These are phyloP conservation scores for Adoxophyes honmai DNA, from an alignment of 1,140 invertebrate species.

Conservation along the genomic window DNA sequence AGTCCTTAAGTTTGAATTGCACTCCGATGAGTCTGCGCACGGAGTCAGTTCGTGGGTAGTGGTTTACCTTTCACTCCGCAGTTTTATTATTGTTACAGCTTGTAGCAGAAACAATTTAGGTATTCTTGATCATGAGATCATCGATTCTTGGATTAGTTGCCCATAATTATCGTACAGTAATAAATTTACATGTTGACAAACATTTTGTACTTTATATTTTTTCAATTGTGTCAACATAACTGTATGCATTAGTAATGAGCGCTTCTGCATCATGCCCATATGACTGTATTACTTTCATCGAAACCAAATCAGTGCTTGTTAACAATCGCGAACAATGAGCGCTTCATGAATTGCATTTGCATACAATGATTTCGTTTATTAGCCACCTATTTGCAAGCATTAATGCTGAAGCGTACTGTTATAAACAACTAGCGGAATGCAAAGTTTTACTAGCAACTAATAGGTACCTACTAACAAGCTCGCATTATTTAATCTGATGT, in stretches of 20 bases:
- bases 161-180: no score
- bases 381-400: background rate
- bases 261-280: no score
- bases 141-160: no score
- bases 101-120: background rate
- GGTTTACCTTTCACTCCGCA: conserved; percentile 57
- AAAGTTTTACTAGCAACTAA: conserved; percentile 28
- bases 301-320: background rate
- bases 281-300: background rate
- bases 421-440: conserved; percentile 14
- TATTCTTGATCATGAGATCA: no score
- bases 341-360: no score
- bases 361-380: no score
- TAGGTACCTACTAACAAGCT: conserved; percentile 25
- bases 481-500: conserved; percentile 42
- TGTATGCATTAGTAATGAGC: background rate
- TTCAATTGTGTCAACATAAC: background rate
- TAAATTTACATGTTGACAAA: background rate
- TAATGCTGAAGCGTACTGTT: conserved; percentile 33
- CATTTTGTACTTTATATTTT: background rate
- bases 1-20: conserved; percentile 23
- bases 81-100: conserved; percentile 28
- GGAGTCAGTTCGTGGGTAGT: conserved; percentile 38
- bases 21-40: background rate
- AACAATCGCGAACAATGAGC: background rate